These are phyloP conservation scores for Eueremaeus valkanovi DNA, from an alignment of 2,888 invertebrate species.

Conservation along the genomic window DNA sequence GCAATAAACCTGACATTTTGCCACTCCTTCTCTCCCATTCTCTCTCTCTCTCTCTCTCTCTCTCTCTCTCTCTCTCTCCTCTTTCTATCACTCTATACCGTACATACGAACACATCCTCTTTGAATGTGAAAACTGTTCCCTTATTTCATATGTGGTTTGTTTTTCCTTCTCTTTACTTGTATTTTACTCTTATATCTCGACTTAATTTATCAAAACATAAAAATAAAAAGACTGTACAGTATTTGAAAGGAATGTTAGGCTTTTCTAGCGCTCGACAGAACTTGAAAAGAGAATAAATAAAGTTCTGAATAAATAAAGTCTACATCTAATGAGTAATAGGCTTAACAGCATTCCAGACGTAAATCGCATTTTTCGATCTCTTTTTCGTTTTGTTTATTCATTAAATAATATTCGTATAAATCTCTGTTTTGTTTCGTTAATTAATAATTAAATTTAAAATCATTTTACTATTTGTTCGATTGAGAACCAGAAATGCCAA, in stretches of 20 bases:
- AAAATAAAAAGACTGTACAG: neutral
- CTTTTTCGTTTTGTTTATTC: neutral
- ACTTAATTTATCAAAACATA: conserved; percentile 18
- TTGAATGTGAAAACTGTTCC: neutral
- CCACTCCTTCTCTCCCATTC: neutral
- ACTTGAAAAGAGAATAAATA: neutral
- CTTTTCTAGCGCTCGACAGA: neutral
- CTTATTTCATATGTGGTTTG: conserved; percentile 4
- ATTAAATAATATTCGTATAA: neutral
- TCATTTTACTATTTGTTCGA: too few relatives aligned
- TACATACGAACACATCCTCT: too few relatives aligned
- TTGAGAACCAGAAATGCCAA: too few relatives aligned
- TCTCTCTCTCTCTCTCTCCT: too few relatives aligned
- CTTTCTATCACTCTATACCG: too few relatives aligned
- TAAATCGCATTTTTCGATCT: neutral
- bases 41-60: too few relatives aligned
- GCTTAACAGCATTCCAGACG: neutral
- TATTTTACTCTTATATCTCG: neutral
- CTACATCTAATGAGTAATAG: neutral
- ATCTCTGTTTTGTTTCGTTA: too few relatives aligned
- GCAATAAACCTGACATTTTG: neutral
- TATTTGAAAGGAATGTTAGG: neutral
- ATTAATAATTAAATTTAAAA: too few relatives aligned
- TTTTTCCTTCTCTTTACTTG: neutral
- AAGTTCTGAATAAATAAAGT: conserved; percentile 22